A percentile compares a stretch with the other conserved stretches of the same genome.
phyloP scores from a whole-genome alignment of 2,797 vertebrate genomes.

The Acomys russatus region DNA sequence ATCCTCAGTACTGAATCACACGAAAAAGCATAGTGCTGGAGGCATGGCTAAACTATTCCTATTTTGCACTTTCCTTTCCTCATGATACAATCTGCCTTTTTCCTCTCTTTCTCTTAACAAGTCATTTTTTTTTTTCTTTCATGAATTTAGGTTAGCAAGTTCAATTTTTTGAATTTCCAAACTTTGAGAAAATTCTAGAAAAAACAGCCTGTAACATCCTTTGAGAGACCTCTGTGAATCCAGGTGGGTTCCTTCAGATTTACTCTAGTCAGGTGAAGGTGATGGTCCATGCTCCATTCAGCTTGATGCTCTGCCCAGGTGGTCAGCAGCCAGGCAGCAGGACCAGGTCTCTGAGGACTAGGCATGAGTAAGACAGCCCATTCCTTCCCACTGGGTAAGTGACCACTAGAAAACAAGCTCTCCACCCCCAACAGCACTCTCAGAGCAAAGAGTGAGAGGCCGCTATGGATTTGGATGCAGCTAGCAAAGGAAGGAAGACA shows the following conservation, averaged over 20 bases:
- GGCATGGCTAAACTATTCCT: accelerated
- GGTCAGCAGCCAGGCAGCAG: not conserved
- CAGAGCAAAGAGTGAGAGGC: not conserved
- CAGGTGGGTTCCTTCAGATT: not conserved
- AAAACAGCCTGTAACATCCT: not conserved
- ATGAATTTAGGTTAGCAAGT: not conserved
- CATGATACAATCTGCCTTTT: not conserved
- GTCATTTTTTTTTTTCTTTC: not conserved
- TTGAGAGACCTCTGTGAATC: not conserved
- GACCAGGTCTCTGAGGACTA: not conserved
- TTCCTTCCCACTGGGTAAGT: not conserved
- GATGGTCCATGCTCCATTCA: not conserved
- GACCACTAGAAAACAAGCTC: not conserved
- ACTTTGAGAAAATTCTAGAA: not conserved
- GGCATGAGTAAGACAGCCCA: not conserved
- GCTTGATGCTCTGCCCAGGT: not conserved
- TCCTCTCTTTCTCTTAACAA: accelerated
- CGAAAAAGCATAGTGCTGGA: accelerated
- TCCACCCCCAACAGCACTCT: not conserved
- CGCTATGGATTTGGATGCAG: not conserved
- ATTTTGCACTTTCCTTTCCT: not conserved
- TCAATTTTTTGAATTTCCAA: not conserved
- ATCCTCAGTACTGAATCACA: not conserved
- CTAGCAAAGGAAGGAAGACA: not conserved
- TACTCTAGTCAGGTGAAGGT: not conserved